Conservation (phyloP, 1,140 invertebrate genomes). For the Pinna nobilis region DNA sequence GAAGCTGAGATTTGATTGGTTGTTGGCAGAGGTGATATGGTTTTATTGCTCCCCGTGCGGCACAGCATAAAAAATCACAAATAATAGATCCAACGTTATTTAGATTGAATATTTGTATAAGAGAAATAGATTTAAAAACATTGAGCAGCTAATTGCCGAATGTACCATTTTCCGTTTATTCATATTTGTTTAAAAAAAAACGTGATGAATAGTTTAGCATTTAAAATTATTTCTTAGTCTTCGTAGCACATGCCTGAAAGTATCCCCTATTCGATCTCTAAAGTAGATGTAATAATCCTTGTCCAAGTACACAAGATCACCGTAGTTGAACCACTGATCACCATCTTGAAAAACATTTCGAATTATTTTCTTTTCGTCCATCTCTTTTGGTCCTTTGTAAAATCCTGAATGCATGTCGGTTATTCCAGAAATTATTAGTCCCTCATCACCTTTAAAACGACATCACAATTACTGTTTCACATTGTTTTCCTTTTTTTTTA, state of each 20-base stretch:
- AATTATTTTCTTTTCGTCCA: conserved; percentile 66
- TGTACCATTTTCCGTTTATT: too few species aligned
- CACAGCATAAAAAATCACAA: too few species aligned
- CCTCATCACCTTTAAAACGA: conserved; percentile 37
- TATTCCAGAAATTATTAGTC: conserved; percentile 4
- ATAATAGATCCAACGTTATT: too few species aligned
- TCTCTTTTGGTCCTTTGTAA: conserved; percentile 62
- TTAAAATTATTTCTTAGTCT: neutral
- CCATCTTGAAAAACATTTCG: conserved; percentile 62
- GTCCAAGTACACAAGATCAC: conserved; percentile 71
- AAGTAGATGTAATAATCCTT: conserved; percentile 74
- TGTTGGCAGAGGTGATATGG: too few species aligned
- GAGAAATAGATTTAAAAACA: too few species aligned
- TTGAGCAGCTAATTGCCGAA: too few species aligned
- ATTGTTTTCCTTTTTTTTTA: neutral
- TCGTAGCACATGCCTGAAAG: conserved; percentile 61
- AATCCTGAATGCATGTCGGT: conserved; percentile 31
- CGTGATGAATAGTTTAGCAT: too few species aligned
- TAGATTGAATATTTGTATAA: too few species aligned
- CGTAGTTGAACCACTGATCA: conserved; percentile 69
- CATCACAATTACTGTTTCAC: too few species aligned
- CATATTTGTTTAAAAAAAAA: too few species aligned
- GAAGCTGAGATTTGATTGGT: too few species aligned
- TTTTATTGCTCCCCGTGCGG: too few species aligned
- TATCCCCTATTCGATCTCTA: conserved; percentile 73